Evolutionary conservation across 2,797 vertebrate genomes (phyloP).

Genomic region (Gastrophryne carolinensis): DNA sequence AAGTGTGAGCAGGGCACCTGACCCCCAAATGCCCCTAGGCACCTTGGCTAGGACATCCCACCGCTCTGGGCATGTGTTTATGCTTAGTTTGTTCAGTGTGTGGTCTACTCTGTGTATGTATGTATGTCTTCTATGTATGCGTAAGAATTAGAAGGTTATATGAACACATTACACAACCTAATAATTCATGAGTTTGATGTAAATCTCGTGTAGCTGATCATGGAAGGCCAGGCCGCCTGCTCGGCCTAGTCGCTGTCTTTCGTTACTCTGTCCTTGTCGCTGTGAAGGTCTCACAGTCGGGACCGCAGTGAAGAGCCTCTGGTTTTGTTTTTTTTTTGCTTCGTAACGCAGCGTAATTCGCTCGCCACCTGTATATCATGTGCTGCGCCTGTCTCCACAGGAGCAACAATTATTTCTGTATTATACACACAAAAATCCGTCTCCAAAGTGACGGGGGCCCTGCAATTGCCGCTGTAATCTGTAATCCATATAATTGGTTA

Average conservation of each 20-base stretch:
- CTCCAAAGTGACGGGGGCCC: neutral
- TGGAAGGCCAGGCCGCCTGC: neutral
- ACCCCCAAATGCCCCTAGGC: too few species aligned
- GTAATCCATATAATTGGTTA: constrained; percentile 3
- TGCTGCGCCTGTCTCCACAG: neutral
- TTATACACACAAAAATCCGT: constrained; percentile 7
- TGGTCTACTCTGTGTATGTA: too few species aligned
- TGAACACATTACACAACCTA: too few species aligned
- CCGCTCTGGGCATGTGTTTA: too few species aligned
- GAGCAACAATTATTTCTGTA: neutral
- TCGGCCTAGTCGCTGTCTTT: neutral
- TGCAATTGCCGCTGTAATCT: neutral
- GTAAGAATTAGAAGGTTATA: too few species aligned
- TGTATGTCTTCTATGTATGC: too few species aligned
- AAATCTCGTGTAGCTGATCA: neutral
- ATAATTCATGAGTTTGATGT: constrained; percentile 3
- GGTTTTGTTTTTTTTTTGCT: neutral
- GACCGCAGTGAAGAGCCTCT: neutral
- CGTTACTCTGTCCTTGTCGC: constrained; percentile 6
- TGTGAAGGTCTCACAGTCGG: constrained; percentile 12
- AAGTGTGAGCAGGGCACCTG: too few species aligned
- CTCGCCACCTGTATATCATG: neutral
- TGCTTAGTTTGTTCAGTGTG: too few species aligned
- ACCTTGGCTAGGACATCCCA: too few species aligned
- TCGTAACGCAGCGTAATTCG: neutral